A percentile compares a stretch with the other conserved stretches of the same genome.
phyloP scores from a whole-genome alignment of 2,797 vertebrate genomes.

The Enteromius radiatus region DNA sequence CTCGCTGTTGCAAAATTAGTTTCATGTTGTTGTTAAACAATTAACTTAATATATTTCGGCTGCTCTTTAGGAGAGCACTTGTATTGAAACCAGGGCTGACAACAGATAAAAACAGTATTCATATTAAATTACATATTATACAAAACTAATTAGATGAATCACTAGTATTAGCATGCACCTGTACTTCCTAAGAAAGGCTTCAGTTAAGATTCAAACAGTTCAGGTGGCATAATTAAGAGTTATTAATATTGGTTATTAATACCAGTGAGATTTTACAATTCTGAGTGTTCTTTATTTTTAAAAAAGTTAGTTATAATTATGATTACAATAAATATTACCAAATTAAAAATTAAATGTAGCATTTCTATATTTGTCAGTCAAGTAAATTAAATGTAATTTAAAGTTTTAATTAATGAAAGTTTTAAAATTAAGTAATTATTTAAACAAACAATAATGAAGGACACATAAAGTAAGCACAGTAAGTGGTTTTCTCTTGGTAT shows the following conservation, averaged over 20 bases:
- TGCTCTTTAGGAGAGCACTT: background rate
- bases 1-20: background rate
- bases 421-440: conserved; percentile 16
- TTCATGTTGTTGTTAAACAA: background rate
- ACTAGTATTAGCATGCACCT: background rate
- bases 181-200: background rate
- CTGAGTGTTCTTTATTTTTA: no score
- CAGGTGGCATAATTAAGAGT: background rate
- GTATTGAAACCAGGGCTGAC: background rate
- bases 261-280: background rate
- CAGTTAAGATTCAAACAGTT: background rate
- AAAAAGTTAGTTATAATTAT: no score
- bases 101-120: background rate
- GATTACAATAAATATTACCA: background rate
- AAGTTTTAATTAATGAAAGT: background rate
- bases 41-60: background rate
- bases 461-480: background rate
- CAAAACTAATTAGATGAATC: no score
- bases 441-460: background rate
- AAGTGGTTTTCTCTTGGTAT: background rate
- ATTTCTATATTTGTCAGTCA: background rate
- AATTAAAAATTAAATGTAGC: background rate
- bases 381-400: conserved; percentile 1
- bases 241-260: background rate
- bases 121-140: background rate